Evolutionary conservation across 2,797 vertebrate genomes (phyloP), one percentile per base, ranked within the genome.

Genomic region (Phoeniculus purpureus): DNA sequence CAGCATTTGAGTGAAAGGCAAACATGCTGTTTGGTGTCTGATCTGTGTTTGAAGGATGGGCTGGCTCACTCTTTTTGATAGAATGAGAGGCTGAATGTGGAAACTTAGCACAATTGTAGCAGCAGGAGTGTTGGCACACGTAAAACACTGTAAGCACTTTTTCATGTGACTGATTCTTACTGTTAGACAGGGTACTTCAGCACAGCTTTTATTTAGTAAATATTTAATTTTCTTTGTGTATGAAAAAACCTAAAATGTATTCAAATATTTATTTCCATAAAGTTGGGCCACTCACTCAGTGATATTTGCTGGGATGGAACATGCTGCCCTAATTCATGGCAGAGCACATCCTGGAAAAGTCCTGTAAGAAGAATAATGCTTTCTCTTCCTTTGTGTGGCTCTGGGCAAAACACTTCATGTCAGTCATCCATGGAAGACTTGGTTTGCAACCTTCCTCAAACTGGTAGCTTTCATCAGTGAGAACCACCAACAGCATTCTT

Each of bases 391-490:
- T 52, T 12, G 2, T 3, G 8, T 40, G 58, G 2, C 37, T 72
- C 51, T 56, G 60, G 51, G 52, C 43, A 47, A n/a, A 79, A 52
- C 5, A 10, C 26, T 21, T 91, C 67, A 43, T 79, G 47, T 90
- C 83, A 15, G 29, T 59, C 67, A 27, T 32, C 52, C 4, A 0
- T 21, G 48, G 31, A 48, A 26, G 55, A 48, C 47, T 72, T 21
- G 11, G 1, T 56, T n/a, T 71, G 58, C 76, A 70, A 8, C 65
- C 27, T 51, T 71, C 51, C 61, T 87, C 32, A 52, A 60, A 88
- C 92, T 95, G 78, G 88, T 94, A 88, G n/a, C 64, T 88, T 50
- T 81, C 47, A 3, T 7, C 54, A 31, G 4, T 71, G 81, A 66
- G 31, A 81, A 61, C 62, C 55, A 29, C 40, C 2, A 2, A 5